These are phyloP conservation scores for Nematolebias whitei DNA, from an alignment of 2,113 vertebrate species.

Conservation along the genomic window DNA sequence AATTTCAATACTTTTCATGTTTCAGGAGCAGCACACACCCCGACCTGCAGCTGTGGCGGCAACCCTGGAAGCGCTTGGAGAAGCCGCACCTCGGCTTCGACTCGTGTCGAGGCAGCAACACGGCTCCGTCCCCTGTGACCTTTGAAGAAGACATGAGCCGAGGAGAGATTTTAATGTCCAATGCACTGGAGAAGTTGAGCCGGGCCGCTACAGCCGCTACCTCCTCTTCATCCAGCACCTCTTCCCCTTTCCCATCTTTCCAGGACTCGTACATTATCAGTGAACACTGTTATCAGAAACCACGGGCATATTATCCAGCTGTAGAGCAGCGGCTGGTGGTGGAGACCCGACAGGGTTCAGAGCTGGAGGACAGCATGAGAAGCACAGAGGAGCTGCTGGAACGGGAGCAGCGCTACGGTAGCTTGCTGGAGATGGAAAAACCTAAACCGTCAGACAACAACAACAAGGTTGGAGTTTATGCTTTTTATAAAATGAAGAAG, in stretches of 20 bases:
- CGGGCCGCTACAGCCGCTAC: conserved; percentile 75
- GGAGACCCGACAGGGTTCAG: conserved; percentile 86
- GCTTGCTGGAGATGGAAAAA: conserved; percentile 84
- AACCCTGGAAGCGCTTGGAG: conserved; percentile 90
- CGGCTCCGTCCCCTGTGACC: conserved; percentile 57
- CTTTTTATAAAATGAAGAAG: neutral
- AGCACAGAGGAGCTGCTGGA: conserved; percentile 86
- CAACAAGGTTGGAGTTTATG: conserved; percentile 79
- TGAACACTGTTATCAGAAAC: conserved; percentile 98
- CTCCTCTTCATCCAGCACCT: conserved; percentile 61
- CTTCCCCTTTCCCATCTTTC: conserved; percentile 77
- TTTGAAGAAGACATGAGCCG: conserved; percentile 70
- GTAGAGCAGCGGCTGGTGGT: conserved; percentile 93
- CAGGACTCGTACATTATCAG: conserved; percentile 95
- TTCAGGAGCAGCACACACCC: conserved; percentile 88
- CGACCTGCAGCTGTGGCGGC: conserved; percentile 91
- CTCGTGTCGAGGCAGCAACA: conserved; percentile 51
- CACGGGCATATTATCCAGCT: conserved; percentile 90
- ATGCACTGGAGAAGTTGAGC: conserved; percentile 79
- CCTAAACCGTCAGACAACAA: conserved; percentile 74
- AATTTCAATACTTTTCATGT: too few species aligned
- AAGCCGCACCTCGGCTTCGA: conserved; percentile 77
- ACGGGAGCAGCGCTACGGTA: conserved; percentile 81
- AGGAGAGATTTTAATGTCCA: conserved; percentile 68
- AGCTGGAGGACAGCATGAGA: conserved; percentile 87